These are phyloP conservation scores for Cercopithecus diana DNA, from an alignment of 2,797 vertebrate genomes.

Conservation along the genomic window DNA sequence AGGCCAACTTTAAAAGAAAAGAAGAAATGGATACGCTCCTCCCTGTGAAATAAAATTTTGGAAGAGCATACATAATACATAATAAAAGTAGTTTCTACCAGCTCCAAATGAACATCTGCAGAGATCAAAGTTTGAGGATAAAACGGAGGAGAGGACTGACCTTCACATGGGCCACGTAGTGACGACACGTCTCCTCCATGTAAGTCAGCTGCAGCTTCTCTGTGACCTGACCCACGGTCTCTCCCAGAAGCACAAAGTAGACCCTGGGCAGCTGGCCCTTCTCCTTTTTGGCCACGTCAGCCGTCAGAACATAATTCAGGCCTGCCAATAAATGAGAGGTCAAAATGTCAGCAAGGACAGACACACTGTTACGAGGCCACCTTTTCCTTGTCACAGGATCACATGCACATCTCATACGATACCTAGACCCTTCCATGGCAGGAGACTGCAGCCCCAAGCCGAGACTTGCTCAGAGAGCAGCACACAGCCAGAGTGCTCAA, in stretches of 20 bases:
- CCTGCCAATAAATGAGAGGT: slow-evolving; percentile 84
- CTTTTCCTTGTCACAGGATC: rapidly evolving
- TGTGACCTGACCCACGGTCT: slow-evolving; percentile 89
- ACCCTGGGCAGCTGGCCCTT: slow-evolving; percentile 91
- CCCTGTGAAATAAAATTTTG: not conserved
- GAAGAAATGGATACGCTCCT: not conserved
- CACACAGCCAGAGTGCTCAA: rapidly evolving
- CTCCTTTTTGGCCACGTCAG: slow-evolving; percentile 93
- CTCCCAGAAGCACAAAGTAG: slow-evolving; percentile 92
- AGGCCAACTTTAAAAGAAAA: not conserved
- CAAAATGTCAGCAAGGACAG: slow-evolving; percentile 21
- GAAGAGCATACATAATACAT: not conserved
- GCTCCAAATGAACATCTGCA: not conserved
- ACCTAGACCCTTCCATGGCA: not conserved
- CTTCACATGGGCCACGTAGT: slow-evolving; percentile 93
- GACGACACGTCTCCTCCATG: slow-evolving; percentile 89
- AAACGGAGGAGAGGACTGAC: slow-evolving; percentile 83
- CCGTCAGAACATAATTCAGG: slow-evolving; percentile 94
- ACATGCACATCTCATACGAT: rapidly evolving
- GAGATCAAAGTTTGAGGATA: not conserved
- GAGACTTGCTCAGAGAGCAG: not conserved
- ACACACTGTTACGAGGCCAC: not conserved
- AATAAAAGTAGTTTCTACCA: not conserved
- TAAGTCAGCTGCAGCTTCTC: slow-evolving; percentile 89
- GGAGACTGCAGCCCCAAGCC: too few relatives aligned